Percentiles rank a stretch among this genome's conserved stretches.
Conservation (phyloP, 2,888 invertebrate species). For the Lithophane ornitopus region DNA sequence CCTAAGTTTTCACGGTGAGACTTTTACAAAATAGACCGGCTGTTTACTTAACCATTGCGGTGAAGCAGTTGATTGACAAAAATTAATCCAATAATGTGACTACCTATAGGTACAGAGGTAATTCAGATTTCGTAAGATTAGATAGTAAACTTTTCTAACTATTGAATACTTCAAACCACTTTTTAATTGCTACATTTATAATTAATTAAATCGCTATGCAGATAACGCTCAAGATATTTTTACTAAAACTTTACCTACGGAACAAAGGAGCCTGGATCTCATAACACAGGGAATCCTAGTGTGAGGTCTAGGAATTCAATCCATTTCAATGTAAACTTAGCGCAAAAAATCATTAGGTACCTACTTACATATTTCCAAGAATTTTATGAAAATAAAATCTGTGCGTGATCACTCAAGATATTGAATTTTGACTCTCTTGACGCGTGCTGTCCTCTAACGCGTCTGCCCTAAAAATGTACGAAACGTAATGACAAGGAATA, state of each 20-base stretch:
- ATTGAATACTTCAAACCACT: background rate
- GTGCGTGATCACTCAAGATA: slow-evolving; percentile 18
- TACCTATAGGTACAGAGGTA: background rate
- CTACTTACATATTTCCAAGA: slow-evolving; percentile 12
- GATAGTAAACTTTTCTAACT: background rate
- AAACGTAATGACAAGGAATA: slow-evolving; percentile 12
- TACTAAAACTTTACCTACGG: no score
- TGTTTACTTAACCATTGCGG: no score
- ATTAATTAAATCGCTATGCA: background rate
- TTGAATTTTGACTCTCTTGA: slow-evolving; percentile 25
- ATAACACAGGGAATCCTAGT: no score
- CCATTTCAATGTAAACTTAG: no score
- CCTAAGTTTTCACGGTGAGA: no score
- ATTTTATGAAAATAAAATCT: background rate
- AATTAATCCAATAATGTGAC: no score
- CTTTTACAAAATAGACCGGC: no score
- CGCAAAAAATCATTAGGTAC: background rate
- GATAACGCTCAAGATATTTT: background rate
- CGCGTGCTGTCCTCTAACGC: slow-evolving; percentile 4
- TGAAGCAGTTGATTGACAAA: no score
- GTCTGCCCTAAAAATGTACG: slow-evolving; percentile 12
- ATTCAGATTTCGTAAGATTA: background rate
- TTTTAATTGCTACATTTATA: background rate
- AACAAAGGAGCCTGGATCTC: no score
- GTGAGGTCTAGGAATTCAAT: no score